These are phyloP conservation scores for Hippotragus niger DNA, from an alignment of 2,113 vertebrate species.

Conservation along the genomic window DNA sequence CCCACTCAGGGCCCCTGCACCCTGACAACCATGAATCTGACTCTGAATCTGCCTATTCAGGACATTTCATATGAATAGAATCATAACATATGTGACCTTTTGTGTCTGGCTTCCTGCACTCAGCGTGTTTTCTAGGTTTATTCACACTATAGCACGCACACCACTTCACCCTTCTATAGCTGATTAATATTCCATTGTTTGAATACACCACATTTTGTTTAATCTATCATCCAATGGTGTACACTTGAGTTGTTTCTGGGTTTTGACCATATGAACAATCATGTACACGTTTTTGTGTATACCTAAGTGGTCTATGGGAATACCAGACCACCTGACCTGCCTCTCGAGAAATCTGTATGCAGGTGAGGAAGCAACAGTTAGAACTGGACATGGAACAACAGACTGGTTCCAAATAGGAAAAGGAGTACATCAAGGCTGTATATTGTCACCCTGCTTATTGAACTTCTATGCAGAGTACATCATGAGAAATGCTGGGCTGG, in stretches of 20 bases:
- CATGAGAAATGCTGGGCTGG: too few relatives aligned
- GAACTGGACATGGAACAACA: too few relatives aligned
- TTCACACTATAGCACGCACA: too few relatives aligned
- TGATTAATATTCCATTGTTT: neutral
- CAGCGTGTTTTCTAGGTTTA: neutral
- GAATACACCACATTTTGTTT: neutral
- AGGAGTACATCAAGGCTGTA: too few relatives aligned
- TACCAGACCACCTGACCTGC: too few relatives aligned
- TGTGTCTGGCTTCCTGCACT: neutral
- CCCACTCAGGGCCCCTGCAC: neutral
- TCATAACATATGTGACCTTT: neutral
- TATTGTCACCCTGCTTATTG: too few relatives aligned
- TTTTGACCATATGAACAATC: neutral
- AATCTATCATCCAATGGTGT: fast-evolving
- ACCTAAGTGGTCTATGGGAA: too few relatives aligned
- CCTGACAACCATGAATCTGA: neutral
- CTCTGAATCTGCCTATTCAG: neutral
- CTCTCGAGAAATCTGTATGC: too few relatives aligned
- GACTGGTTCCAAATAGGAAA: too few relatives aligned
- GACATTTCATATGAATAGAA: neutral
- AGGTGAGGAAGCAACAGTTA: too few relatives aligned
- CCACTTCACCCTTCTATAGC: neutral
- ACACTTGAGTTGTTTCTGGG: neutral
- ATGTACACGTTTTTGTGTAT: neutral
- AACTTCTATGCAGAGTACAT: too few relatives aligned